A percentile compares a stretch with the other conserved stretches of the same genome.
Conservation (phyloP, 2,888 invertebrate genomes). For the Hemaris fuciformis region DNA sequence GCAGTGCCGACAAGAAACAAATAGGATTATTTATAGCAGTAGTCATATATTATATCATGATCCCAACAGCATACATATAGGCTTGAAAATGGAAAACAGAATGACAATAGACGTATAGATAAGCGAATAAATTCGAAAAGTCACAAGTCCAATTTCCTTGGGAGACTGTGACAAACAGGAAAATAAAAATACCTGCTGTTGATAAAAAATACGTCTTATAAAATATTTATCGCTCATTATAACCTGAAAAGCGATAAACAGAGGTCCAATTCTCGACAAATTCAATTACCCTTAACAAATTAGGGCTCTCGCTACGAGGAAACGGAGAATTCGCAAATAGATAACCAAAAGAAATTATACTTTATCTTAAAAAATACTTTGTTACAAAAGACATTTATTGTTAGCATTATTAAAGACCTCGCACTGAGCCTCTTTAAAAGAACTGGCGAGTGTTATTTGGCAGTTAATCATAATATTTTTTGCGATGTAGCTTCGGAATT, state of each 20-base stretch:
- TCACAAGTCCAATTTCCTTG: too few species aligned
- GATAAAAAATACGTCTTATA: too few species aligned
- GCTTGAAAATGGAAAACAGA: too few species aligned
- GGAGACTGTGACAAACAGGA: too few species aligned
- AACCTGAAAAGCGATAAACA: background rate
- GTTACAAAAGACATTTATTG: background rate
- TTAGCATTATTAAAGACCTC: background rate
- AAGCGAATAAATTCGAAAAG: too few species aligned
- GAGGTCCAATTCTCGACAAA: background rate
- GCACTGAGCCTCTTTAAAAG: background rate
- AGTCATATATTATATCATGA: too few species aligned
- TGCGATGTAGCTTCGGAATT: background rate
- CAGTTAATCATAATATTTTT: background rate
- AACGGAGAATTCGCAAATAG: background rate
- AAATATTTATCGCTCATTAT: background rate
- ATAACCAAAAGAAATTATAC: background rate
- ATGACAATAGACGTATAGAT: too few species aligned
- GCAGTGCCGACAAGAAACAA: too few species aligned
- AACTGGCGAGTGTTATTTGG: background rate
- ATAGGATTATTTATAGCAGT: too few species aligned
- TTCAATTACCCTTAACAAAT: background rate
- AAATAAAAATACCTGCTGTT: too few species aligned
- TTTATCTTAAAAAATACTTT: background rate
- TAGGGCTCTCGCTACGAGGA: background rate
- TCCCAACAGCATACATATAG: too few species aligned